Evolutionary conservation across 2,113 vertebrate species (phyloP).

Genomic region (Felis chaus): DNA sequence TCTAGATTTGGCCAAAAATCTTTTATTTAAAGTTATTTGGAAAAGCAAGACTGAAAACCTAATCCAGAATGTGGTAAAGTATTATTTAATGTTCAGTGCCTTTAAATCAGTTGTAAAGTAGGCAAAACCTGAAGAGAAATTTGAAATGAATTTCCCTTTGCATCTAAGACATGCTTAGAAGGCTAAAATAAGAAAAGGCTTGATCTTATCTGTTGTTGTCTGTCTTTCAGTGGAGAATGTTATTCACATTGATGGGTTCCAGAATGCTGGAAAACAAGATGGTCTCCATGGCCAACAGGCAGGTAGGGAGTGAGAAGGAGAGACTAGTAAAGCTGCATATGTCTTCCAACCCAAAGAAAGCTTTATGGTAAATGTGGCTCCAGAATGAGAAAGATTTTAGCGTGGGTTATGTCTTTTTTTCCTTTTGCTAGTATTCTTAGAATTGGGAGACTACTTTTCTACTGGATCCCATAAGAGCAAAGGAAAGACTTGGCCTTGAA

Average conservation of each 20-base stretch:
- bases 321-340: rapidly evolving
- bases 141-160: neutral
- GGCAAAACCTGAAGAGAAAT: conserved; percentile 22
- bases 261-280: neutral
- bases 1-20: neutral
- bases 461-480: neutral
- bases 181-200: neutral
- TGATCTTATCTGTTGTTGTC: neutral
- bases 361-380: neutral
- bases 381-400: neutral
- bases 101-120: neutral
- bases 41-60: neutral
- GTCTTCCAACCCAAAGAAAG: neutral
- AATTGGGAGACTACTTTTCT: neutral
- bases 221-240: neutral
- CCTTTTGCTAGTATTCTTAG: neutral
- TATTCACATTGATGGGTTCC: neutral
- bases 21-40: neutral
- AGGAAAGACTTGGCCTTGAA: neutral
- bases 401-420: neutral
- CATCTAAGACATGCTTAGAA: neutral
- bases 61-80: neutral
- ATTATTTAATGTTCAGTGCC: neutral
- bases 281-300: neutral
- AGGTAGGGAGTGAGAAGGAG: neutral